Evolutionary conservation across 2,113 vertebrate species (phyloP), one percentile per base, ranked within the genome.

Genomic region (Phylloscopus whistleri): DNA sequence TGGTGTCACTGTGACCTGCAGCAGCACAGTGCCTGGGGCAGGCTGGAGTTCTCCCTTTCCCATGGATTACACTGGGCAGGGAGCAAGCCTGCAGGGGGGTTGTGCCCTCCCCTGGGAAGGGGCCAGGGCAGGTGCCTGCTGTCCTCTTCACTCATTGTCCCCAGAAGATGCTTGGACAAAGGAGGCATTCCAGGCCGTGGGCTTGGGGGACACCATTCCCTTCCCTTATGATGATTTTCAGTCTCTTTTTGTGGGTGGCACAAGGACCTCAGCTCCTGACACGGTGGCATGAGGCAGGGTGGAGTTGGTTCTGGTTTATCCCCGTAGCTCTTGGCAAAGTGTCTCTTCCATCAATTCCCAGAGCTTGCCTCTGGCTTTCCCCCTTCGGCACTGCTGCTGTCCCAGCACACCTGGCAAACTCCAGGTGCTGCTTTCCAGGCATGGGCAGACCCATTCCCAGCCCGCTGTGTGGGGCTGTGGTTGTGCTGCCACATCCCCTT

Each of bases 181-280:
- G 3, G 7, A 22, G 8, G 2, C 67, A 20, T n/a, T 26, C 53
- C 53, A 16, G 44, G 30, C 6, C 0, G 0, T n/a, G 66, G 27
- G 10, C 19, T 74, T 31, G 17, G 31, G 56, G 55, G 73, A 37
- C 28, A 20, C 24, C 14, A 1, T 53, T 72, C 30, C 13, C 27
- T 69, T 58, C 51, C 21, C 16, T 28, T 48, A 3, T 16, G n/a
- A 17, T 10, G 67, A 35, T 24, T 82, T 82, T 59, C 44, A 49
- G 4, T 51, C 24, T 51, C n/a, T 41, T 55, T 37, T 30, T 16
- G 19, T 17, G 35, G 31, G n/a, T 3, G 9, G 46, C 39, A 63
- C 0, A 3, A 48, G 44, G 26, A 79, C 30, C 7, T 56, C 20
- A 20, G 46, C 56, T 67, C 52, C 43, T 0, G 0, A 30, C 51